These are phyloP conservation scores for Plebejus argus DNA, from an alignment of 2,888 invertebrate species.

Conservation along the genomic window DNA sequence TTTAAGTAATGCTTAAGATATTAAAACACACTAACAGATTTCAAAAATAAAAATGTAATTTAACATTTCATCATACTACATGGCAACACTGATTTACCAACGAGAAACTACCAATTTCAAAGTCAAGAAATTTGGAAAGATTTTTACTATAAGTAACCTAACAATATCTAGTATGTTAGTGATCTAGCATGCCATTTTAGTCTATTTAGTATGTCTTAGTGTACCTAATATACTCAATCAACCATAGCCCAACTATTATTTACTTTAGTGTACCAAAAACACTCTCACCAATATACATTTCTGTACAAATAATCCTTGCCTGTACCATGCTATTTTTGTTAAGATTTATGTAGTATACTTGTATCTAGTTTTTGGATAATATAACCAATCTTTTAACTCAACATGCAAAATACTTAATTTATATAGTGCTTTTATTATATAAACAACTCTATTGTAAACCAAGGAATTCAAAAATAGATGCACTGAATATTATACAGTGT, in stretches of 20 bases:
- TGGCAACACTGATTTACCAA: constrained; percentile 62
- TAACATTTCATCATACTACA: constrained; percentile 40
- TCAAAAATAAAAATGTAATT: constrained; percentile 24
- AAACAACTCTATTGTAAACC: background rate
- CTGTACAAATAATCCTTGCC: background rate
- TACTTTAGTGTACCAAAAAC: constrained; percentile 55
- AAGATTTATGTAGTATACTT: background rate
- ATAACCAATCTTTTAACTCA: background rate
- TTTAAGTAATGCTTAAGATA: background rate
- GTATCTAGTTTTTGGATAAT: background rate
- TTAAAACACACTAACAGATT: background rate
- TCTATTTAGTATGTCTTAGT: constrained; percentile 55
- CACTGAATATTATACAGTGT: no score
- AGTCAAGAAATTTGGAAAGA: constrained; percentile 44
- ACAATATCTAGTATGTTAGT: constrained; percentile 64
- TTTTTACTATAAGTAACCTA: constrained; percentile 44
- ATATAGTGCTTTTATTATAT: background rate
- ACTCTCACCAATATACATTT: constrained; percentile 32
- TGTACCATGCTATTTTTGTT: background rate
- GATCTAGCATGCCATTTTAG: constrained; percentile 72
- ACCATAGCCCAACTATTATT: constrained; percentile 70
- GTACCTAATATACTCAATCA: constrained; percentile 55
- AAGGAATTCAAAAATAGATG: background rate
- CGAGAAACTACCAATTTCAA: constrained; percentile 56
- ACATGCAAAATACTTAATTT: background rate